Evolutionary conservation across 2,888 invertebrate species (phyloP).

Genomic region (Oscheius onirici): DNA sequence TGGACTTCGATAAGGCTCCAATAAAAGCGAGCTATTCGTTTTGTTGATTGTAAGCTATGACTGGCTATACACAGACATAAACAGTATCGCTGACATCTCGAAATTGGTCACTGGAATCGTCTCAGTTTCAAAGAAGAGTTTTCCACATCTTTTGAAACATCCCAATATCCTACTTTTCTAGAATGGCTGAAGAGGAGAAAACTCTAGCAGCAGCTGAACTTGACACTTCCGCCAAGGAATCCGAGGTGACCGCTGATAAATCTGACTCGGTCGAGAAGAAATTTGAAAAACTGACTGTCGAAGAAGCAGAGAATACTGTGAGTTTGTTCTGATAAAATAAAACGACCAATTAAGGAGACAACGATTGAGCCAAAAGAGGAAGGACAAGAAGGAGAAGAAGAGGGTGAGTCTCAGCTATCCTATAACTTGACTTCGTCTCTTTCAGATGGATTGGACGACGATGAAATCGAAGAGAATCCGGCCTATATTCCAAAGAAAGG

Average conservation of each 20-base stretch:
- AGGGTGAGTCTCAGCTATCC: neutral
- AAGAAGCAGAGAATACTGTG: slow-evolving; percentile 9
- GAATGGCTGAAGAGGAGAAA: slow-evolving; percentile 20
- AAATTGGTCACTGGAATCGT: too few relatives aligned
- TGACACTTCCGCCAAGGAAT: neutral
- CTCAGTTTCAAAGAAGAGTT: too few relatives aligned
- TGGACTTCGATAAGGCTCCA: too few relatives aligned
- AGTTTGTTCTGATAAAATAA: too few relatives aligned
- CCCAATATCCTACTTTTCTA: too few relatives aligned
- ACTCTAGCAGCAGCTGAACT: neutral
- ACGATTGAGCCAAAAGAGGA: neutral
- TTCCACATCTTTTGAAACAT: neutral
- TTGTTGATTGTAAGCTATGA: too few relatives aligned
- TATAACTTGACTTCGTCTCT: neutral
- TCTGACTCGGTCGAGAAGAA: neutral
- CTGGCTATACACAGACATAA: too few relatives aligned
- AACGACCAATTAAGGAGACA: neutral
- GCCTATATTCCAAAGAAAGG: slow-evolving; percentile 37
- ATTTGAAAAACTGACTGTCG: neutral
- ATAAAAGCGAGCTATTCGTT: too few relatives aligned
- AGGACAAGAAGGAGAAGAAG: neutral
- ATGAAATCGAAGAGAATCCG: slow-evolving; percentile 32
- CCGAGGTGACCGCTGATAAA: neutral
- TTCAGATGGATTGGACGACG: slow-evolving; percentile 30
- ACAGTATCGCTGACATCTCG: too few relatives aligned